These are phyloP conservation scores for Drosophila watanabei DNA, from an alignment of 1,140 invertebrate genomes.

Conservation along the genomic window DNA sequence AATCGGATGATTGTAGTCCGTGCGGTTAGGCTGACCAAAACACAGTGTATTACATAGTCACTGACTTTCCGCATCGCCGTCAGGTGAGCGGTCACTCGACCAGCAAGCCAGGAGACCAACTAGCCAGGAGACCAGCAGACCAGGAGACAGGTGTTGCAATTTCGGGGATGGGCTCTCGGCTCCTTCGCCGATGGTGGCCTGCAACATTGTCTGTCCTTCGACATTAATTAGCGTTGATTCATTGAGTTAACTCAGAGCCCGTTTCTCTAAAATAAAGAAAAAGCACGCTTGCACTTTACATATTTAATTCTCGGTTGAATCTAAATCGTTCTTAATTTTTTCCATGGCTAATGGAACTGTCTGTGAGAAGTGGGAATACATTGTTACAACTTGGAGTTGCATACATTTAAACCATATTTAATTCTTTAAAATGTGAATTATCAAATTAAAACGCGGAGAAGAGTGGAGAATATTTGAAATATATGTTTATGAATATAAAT, in stretches of 20 bases:
- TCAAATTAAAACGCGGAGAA: too few species aligned
- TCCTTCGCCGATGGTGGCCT: slow-evolving; percentile 10
- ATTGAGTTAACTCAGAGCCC: slow-evolving; percentile 1
- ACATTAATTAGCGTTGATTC: slow-evolving; percentile 60
- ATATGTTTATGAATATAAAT: too few species aligned
- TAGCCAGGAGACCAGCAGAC: slow-evolving; percentile 26
- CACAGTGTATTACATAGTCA: slow-evolving; percentile 82
- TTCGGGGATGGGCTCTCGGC: slow-evolving; percentile 17
- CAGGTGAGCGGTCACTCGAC: slow-evolving; percentile 34
- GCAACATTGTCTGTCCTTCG: slow-evolving; percentile 40
- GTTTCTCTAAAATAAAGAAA: neutral
- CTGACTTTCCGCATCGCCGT: slow-evolving; percentile 71
- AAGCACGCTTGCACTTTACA: neutral
- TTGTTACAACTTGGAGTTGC: neutral
- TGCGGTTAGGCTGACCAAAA: slow-evolving; percentile 83
- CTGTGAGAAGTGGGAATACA: neutral
- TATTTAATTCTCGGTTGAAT: neutral
- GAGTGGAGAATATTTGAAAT: too few species aligned
- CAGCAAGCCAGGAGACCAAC: slow-evolving; percentile 28
- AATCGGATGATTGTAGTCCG: slow-evolving; percentile 83
- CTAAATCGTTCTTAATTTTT: slow-evolving; percentile 1
- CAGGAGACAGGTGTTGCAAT: slow-evolving; percentile 66
- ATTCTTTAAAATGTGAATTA: neutral
- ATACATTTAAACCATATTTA: neutral
- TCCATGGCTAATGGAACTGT: neutral